Evolutionary conservation across 2,888 invertebrate genomes (phyloP), one percentile per base, ranked within the genome.

Genomic region (Amphipoea lucens): DNA sequence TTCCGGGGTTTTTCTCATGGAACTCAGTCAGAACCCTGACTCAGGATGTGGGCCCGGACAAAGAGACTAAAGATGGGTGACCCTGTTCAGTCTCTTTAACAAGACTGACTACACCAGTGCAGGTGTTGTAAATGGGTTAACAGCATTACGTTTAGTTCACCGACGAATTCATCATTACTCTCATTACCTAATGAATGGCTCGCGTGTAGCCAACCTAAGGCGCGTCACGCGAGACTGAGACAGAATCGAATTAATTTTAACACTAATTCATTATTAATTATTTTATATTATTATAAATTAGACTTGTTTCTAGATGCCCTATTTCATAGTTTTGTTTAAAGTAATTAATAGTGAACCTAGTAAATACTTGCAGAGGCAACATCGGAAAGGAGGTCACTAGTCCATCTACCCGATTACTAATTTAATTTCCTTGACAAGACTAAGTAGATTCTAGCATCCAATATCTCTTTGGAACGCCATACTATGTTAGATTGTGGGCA

Each of bases 121-220:
- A 67, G 70, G 51, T 74, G 63, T 51, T 63, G n/a, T 23, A 65
- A 72, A 65, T 60, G 72, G 63, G 66, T 75, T 83, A 62, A 48
- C 9, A 74, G 40, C 63, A 60, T 62, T 74, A 78, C 29, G 12
- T 60, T 77, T 73, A 73, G 73, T 62, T 74, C 70, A 66, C 51
- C 62, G 36, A 84, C 48, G 23, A 81, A 74, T 75, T 70, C 66
- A 79, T 86, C 67, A 74, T 86, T 79, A 81, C 48, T 77, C 67
- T 81, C 66, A 63, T 84, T 67, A 76, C 62, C n/a, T 87, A 84
- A 88, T 87, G 89, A 83, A 82, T 20, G 68, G 40, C 68, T 88
- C 78, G 88, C 88, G 90, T 90, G 90, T 17, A n/a, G 40, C 65
- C 57, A 48, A n/a, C 14, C 48, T 36, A 48, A n/a, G 5, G 36